phyloP scores from a whole-genome alignment of 2,888 invertebrate species.

The Acrobasis repandana region DNA sequence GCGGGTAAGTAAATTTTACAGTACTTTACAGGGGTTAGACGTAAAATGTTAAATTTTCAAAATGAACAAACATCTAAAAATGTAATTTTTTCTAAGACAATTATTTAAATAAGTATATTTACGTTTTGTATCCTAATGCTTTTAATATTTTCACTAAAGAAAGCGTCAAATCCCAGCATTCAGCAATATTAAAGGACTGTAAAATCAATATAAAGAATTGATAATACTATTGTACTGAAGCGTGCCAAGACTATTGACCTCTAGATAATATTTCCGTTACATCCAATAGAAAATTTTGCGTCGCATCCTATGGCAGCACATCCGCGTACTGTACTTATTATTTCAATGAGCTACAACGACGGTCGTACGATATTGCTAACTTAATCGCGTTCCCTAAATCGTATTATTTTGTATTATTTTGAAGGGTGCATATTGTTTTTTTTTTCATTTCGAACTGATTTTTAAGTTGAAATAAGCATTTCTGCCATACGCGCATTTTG shows the following conservation, averaged over 20 bases:
- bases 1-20: conserved; percentile 68
- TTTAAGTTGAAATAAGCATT: not conserved
- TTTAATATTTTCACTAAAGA: too few relatives aligned
- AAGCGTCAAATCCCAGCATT: too few relatives aligned
- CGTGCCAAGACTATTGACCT: too few relatives aligned
- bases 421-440: not conserved
- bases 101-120: not conserved
- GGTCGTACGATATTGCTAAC: conserved; percentile 77
- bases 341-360: conserved; percentile 56
- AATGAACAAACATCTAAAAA: not conserved
- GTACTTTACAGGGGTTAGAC: conserved; percentile 63
- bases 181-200: too few relatives aligned
- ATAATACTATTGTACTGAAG: too few relatives aligned
- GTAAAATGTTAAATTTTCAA: not conserved
- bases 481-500: not conserved
- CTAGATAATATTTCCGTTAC: too few relatives aligned
- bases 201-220: too few relatives aligned
- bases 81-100: not conserved
- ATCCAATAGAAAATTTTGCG: not conserved
- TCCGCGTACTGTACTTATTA: conserved; percentile 49
- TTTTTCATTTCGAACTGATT: not conserved
- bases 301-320: not conserved
- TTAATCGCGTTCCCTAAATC: conserved; percentile 75
- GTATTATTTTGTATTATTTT: conserved; percentile 31
- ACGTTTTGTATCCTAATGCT: too few relatives aligned